A percentile compares a stretch with the other conserved stretches of the same genome.
These are phyloP conservation scores for Sinosuthora webbiana DNA, from an alignment of 2,113 vertebrate species.

Conservation along the genomic window DNA sequence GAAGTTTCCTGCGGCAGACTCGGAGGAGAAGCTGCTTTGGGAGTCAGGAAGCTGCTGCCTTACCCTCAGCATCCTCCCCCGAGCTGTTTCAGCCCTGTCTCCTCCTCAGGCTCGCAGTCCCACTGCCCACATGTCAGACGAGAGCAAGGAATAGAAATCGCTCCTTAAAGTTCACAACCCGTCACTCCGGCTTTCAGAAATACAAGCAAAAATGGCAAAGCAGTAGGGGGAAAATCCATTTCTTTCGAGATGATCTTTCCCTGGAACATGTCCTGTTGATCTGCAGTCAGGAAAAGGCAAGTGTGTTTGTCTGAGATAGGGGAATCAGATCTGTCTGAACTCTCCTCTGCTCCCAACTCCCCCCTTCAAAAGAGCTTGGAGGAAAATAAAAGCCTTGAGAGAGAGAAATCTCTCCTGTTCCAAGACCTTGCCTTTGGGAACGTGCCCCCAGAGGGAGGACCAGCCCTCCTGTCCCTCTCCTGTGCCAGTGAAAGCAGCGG, in stretches of 20 bases:
- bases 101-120: background rate
- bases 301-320: conserved; percentile 43
- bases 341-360: background rate
- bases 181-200: conserved; percentile 35
- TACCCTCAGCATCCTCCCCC: background rate
- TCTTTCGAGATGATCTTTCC: conserved; percentile 35
- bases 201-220: conserved; percentile 49
- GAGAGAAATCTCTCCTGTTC: background rate
- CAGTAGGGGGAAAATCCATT: conserved; percentile 54
- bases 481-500: rapidly evolving
- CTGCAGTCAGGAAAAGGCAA: conserved; percentile 1
- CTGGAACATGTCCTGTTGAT: conserved; percentile 40
- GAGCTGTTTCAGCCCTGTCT: background rate
- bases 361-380: background rate
- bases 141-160: conserved; percentile 27
- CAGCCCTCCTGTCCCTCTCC: background rate
- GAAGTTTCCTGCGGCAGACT: background rate
- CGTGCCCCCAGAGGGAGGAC: background rate
- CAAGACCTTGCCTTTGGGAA: background rate
- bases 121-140: background rate
- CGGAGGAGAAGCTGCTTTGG: background rate
- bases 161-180: conserved; percentile 43
- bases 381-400: background rate
- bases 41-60: background rate
- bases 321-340: conserved; percentile 39